Percentiles rank a stretch among this genome's conserved stretches.
phyloP scores from a whole-genome alignment of 2,888 invertebrate genomes.

The Dolichopus griseipennis region DNA sequence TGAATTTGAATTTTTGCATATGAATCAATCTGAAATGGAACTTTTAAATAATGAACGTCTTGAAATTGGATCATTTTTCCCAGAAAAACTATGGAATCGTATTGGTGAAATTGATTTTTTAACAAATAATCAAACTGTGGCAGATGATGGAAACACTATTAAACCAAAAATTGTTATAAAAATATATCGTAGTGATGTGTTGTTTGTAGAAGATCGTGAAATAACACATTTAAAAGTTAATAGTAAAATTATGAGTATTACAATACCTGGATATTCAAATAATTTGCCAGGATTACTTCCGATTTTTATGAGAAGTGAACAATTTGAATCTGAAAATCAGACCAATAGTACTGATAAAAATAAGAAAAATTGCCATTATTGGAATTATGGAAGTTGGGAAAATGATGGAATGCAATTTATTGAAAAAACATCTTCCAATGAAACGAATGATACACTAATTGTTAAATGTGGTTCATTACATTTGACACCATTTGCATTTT shows the following conservation, averaged over 20 bases:
- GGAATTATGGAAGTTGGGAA: slow-evolving; percentile 55
- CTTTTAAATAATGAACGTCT: slow-evolving; percentile 45
- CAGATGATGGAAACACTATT: slow-evolving; percentile 11
- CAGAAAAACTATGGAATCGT: slow-evolving; percentile 41
- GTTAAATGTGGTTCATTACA: slow-evolving; percentile 48
- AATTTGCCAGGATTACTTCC: slow-evolving; percentile 50
- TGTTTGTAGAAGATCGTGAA: slow-evolving; percentile 46
- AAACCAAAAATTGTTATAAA: slow-evolving; percentile 46
- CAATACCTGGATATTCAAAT: slow-evolving; percentile 50
- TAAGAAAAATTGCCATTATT: slow-evolving; percentile 47
- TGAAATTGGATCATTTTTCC: slow-evolving; percentile 49
- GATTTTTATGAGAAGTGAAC: slow-evolving; percentile 36
- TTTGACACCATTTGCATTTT: slow-evolving; percentile 53
- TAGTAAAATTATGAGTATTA: slow-evolving; percentile 51
- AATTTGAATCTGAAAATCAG: neutral
- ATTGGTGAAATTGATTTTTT: slow-evolving; percentile 32
- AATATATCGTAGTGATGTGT: slow-evolving; percentile 47
- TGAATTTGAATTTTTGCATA: slow-evolving; percentile 36
- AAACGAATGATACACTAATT: slow-evolving; percentile 30
- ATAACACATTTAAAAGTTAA: slow-evolving; percentile 29
- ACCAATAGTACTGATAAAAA: slow-evolving; percentile 15
- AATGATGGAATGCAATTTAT: slow-evolving; percentile 46
- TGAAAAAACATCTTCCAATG: slow-evolving; percentile 32
- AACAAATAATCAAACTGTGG: slow-evolving; percentile 27
- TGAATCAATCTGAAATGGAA: slow-evolving; percentile 42